Base-by-base conservation (phyloP, 1,140 invertebrate genomes). In the Drosophila yakuba region DNA sequence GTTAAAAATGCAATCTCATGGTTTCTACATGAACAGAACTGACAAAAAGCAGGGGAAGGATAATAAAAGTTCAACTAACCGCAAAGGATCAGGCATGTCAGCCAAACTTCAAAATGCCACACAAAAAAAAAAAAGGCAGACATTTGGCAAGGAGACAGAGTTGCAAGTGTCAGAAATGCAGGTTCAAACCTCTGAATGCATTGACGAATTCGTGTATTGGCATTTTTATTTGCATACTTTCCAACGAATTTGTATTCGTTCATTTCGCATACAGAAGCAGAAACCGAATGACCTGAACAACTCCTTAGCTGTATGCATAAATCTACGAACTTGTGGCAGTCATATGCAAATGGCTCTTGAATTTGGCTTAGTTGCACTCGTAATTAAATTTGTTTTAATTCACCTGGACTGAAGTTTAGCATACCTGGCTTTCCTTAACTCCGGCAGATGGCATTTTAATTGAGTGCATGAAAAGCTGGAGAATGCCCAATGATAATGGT, bases 171-270 rank as follows among this genome's bases (percentile, higher is more conserved):
- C 39, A 41, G 39, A 15, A 7, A 2, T n/a, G 14, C 39, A n/a
- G 39, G 39, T 41, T 41, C n/a, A 41, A 15, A 15, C 39, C 12
- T 41, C 14, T 7, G 39, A 41, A 15, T 15, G 12, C 39, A 41
- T n/a, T 41, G 39, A 15, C 15, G 14, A n/a, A 41, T 41, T 7
- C 14, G 39, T 15, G 12, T 15, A n/a, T 41, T 41, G 39, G 39
- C 39, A 41, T 41, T 41, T 39, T 39, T 39, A 41, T 60, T 45
- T 69, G 76, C 72, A 83, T 77, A 84, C 80, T 80, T 56, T 17
- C 8, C 11, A 15, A 45, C 28, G n/a, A 15, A 41, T 41, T 41
- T 41, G 12, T n/a, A 41, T 41, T 39, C 11, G 12, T 39, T 12
- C 38, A 39, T 39, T 39, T 14, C 11, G 14, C 12, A 39, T 14